phyloP scores from a whole-genome alignment of 2,888 invertebrate genomes.

The Sinotaia quadrata region DNA sequence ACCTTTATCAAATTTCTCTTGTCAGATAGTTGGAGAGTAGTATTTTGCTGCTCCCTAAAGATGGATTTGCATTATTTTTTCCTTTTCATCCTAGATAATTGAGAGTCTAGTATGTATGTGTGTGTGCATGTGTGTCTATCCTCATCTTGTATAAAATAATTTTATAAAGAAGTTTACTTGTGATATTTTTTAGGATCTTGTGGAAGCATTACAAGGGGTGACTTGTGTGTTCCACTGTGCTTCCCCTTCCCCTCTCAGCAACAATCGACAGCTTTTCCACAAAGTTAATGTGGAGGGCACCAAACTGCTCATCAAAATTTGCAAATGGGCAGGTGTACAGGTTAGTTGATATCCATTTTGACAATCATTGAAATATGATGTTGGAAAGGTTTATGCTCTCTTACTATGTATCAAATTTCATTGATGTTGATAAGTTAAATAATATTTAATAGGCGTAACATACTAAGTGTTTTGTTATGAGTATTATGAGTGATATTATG shows the following conservation, averaged over 20 bases:
- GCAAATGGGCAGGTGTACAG: slow-evolving; percentile 57
- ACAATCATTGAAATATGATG: background rate
- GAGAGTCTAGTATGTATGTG: no score
- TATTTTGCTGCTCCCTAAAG: no score
- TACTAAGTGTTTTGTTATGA: no score
- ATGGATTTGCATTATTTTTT: no score
- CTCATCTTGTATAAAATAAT: no score
- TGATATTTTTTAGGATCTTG: slow-evolving; percentile 49
- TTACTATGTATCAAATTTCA: background rate
- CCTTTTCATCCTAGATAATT: no score
- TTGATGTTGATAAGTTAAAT: background rate
- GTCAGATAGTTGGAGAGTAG: no score
- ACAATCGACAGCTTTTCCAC: slow-evolving; percentile 61
- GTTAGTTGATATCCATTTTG: slow-evolving; percentile 45
- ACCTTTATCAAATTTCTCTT: no score
- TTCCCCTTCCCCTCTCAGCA: slow-evolving; percentile 59
- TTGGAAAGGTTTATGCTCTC: background rate
- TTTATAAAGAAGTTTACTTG: no score
- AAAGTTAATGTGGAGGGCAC: slow-evolving; percentile 63
- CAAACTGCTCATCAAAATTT: slow-evolving; percentile 53
- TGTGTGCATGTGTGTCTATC: no score
- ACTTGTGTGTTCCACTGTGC: slow-evolving; percentile 63
- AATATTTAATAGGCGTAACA: background rate
- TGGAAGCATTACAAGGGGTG: slow-evolving; percentile 51
- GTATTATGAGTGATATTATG: no score